Evolutionary conservation across 2,888 invertebrate species (phyloP), one percentile per base, ranked within the genome.

Genomic region (Leistus spinibarbis): DNA sequence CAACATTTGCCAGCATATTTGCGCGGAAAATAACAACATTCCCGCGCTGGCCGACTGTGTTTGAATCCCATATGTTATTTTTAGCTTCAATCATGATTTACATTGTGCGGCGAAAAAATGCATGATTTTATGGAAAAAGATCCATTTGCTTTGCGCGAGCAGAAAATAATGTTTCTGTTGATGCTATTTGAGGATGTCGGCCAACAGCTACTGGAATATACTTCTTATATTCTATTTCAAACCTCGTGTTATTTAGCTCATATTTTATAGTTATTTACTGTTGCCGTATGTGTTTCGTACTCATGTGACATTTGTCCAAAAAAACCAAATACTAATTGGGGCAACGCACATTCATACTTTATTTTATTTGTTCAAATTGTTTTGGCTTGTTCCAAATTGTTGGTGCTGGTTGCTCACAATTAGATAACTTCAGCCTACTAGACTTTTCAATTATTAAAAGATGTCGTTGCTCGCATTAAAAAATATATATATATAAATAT

Each of bases 21-120:
- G 16, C 24, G 24, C 24, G 60, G 5, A 60, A 60, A 60, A 23
- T 13, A 64, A 13, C 22, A 57, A 64, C 64, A 64, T 64, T 64
- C 64, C 64, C 20, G 20, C 17, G 60, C 60, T 60, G 60, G 60
- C 10, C 60, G 10, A 20, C n/a, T 64, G 1, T 40, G 24, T 22
- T 64, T 64, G 64, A 64, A 20, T 64, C 64, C 22, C 24, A 64
- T 24, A 9, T n/a, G 20, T 64, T 64, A 64, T 64, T 64, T 64
- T 64, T 64, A 64, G 9, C 22, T 27, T 24, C 64, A 64, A 60
- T 40, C 60, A 22, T 60, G 60, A 60, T 60, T 16, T 60, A 60
- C 60, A 60, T 60, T 60, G 60, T 60, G 60, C 22, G 40, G 40
- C 13, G 40, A 40, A 40, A 40, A 40, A 40, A 40, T 40, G 40